Percentiles rank a stretch among this genome's conserved stretches.
Conservation (phyloP, 2,888 invertebrate genomes). For the Tribolium freemani region DNA sequence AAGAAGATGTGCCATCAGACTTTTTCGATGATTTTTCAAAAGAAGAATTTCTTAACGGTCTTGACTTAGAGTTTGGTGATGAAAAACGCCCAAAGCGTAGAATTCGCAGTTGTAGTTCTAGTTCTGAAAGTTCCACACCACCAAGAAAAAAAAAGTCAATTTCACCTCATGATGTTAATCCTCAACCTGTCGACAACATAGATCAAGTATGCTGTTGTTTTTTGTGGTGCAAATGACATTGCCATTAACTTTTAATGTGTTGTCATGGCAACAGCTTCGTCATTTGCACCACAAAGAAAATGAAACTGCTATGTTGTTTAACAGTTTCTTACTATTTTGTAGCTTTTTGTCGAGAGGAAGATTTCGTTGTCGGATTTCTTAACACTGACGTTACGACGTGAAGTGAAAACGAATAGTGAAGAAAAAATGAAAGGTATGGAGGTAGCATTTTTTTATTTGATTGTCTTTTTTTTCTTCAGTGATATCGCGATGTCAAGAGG, state of each 20-base stretch:
- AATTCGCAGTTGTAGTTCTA: neutral
- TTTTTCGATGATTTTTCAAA: slow-evolving; percentile 68
- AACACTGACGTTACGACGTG: slow-evolving; percentile 62
- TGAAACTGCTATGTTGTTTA: neutral
- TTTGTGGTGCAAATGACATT: too few species aligned
- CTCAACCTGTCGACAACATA: slow-evolving; percentile 13
- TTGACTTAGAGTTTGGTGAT: slow-evolving; percentile 63
- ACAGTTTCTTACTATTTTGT: slow-evolving; percentile 48
- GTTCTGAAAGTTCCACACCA: neutral
- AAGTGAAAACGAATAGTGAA: slow-evolving; percentile 48
- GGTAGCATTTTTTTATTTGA: neutral
- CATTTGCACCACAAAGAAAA: too few species aligned
- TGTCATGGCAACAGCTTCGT: too few species aligned
- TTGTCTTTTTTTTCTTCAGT: slow-evolving; percentile 45
- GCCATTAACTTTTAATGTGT: too few species aligned
- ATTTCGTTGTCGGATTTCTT: slow-evolving; percentile 65
- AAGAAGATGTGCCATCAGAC: slow-evolving; percentile 66
- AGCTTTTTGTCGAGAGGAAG: slow-evolving; percentile 66
- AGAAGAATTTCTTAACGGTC: slow-evolving; percentile 67
- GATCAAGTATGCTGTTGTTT: slow-evolving; percentile 39
- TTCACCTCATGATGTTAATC: neutral
- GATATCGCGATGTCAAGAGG: slow-evolving; percentile 66
- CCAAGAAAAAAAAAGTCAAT: slow-evolving; percentile 2
- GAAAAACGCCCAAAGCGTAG: neutral
- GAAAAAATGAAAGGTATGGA: neutral